These are phyloP conservation scores for Accipiter virgatus DNA, from an alignment of 2,113 vertebrate species.

Conservation along the genomic window DNA sequence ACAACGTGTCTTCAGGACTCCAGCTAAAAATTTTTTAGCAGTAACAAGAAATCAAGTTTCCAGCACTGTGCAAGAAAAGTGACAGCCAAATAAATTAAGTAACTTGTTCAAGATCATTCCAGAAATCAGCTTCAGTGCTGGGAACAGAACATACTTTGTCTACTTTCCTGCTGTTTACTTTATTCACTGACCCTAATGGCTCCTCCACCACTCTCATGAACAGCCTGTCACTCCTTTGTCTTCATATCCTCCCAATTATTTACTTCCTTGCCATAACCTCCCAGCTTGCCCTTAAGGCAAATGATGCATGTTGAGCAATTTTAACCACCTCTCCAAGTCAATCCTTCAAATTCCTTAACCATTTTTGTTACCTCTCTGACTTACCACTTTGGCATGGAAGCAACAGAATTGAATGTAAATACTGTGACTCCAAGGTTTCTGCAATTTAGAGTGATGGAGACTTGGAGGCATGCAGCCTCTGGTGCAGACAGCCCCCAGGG, in stretches of 20 bases:
- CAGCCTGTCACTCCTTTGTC: neutral
- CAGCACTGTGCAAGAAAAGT: neutral
- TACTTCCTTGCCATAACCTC: neutral
- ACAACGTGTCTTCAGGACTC: neutral
- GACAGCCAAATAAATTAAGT: neutral
- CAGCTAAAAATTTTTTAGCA: neutral
- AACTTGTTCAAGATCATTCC: neutral
- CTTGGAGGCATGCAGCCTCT: neutral
- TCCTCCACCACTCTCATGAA: neutral
- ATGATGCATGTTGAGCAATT: neutral
- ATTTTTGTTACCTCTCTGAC: neutral
- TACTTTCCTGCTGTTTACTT: neutral
- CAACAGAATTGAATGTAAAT: neutral
- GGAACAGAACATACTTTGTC: neutral
- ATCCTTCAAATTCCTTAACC: neutral
- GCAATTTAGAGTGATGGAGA: neutral
- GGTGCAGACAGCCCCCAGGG: neutral
- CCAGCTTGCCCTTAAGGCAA: neutral
- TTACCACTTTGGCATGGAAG: neutral
- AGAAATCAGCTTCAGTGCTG: neutral
- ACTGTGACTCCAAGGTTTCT: neutral
- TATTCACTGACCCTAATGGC: neutral
- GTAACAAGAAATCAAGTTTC: neutral
- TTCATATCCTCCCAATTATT: neutral
- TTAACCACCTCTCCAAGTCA: neutral